Evolutionary conservation across 2,797 vertebrate genomes (phyloP), one percentile per base, ranked within the genome.

Genomic region (Neostethus bicornis): DNA sequence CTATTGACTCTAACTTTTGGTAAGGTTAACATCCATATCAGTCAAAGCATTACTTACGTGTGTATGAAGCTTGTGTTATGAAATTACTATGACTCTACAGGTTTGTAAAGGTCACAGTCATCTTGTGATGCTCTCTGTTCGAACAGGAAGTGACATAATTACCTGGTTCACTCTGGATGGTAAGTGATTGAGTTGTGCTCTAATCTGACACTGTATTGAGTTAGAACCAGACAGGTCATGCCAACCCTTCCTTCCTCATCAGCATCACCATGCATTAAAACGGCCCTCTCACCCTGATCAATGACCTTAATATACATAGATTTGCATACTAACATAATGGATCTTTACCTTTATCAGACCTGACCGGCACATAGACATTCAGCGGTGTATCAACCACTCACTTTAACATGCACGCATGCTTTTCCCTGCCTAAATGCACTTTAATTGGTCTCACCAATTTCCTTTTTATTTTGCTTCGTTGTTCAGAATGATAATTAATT

Each of bases 161-260:
- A 82, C 81, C 78, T 71, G 81, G 72, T 84, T 70, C 74, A 85
- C 75, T 81, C 77, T 62, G 62, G 63, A 75, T 77, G 66, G 79
- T 91, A 91, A 92, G 86, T 86, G 89, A 91, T 91, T 91, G 90
- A 90, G 85, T 81, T 64, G 51, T 80, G 72, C 83, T 81, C 83
- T 79, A 85, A 91, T 86, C 86, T 92, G 89, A 90, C 92, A 91
- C 80, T 80, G 84, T 88, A 92, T 91, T 91, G 90, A 92, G 89
- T 91, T 85, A 80, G 77, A 89, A 77, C 80, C 81, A 85, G 80
- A 90, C 84, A 89, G 91, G 91, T 92, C 89, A 91, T 64, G 75
- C 74, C 75, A 78, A 87, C 81, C 90, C 81, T 90, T 93, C 91
- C 63, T 76, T 67, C 71, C 77, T 85, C 81, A 92, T 92, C 86